Conservation (phyloP, 2,113 vertebrate genomes). For the Gorsachius goisagi region DNA sequence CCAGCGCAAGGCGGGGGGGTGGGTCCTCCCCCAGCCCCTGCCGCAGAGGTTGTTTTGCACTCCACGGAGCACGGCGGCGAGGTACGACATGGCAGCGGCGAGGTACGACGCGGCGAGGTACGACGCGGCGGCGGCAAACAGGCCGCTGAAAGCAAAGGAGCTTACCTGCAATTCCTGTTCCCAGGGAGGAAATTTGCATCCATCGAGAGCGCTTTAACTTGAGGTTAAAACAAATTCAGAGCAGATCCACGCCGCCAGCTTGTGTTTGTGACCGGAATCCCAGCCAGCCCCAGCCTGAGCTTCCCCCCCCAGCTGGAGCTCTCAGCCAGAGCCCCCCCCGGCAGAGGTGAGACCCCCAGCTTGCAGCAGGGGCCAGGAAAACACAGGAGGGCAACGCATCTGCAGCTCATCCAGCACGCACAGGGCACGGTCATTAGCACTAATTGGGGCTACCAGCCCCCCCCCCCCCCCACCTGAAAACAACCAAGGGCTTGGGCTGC, state of each 20-base stretch:
- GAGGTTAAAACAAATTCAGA: neutral
- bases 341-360: neutral
- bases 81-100: no score
- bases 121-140: neutral
- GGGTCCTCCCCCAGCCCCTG: neutral
- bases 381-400: neutral
- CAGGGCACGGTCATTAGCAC: neutral
- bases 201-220: neutral
- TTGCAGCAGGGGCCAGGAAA: neutral
- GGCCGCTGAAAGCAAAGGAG: neutral
- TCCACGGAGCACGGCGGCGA: neutral
- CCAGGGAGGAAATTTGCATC: slow-evolving; percentile 7
- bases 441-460: neutral
- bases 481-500: accelerated
- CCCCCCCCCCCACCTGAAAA: neutral
- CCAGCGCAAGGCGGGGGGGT: neutral
- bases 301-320: neutral
- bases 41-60: neutral
- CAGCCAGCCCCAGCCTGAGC: neutral
- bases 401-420: neutral
- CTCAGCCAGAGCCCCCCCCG: neutral
- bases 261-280: slow-evolving; percentile 33
- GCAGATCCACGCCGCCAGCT: slow-evolving; percentile 25
- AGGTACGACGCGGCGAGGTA: neutral
- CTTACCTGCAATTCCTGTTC: neutral